phyloP scores from a whole-genome alignment of 2,888 invertebrate species.

The Diadromus collaris region DNA sequence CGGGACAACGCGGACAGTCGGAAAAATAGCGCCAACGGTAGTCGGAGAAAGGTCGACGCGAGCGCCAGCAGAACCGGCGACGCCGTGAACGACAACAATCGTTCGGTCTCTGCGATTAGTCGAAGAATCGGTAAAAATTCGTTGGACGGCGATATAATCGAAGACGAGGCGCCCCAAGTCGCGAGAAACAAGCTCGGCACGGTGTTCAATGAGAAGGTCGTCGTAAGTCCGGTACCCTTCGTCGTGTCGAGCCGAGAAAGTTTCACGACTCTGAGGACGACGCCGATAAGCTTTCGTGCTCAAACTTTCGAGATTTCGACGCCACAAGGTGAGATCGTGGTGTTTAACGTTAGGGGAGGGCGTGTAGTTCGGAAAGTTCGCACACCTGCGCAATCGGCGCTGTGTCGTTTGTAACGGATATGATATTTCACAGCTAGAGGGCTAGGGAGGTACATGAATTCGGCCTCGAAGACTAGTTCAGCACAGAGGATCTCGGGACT shows the following conservation, averaged over 20 bases:
- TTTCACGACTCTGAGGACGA: conserved; percentile 76
- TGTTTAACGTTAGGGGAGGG: background rate
- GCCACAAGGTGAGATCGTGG: conserved; percentile 66
- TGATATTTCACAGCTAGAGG: conserved; percentile 46
- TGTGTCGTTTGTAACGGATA: background rate
- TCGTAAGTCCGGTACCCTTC: conserved; percentile 78
- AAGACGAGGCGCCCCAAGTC: conserved; percentile 58
- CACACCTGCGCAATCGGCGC: background rate
- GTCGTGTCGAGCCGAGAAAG: conserved; percentile 75
- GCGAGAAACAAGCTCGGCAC: conserved; percentile 76
- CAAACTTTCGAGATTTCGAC: conserved; percentile 69
- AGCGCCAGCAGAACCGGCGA: background rate
- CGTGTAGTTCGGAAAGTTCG: background rate
- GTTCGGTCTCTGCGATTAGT: conserved; percentile 11
- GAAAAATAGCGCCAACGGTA: conserved; percentile 59
- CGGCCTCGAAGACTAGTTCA: conserved; percentile 63
- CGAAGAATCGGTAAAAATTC: conserved; percentile 41
- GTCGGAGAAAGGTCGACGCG: conserved; percentile 1
- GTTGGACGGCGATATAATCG: conserved; percentile 34
- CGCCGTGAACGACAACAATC: conserved; percentile 3
- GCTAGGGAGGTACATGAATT: conserved; percentile 63
- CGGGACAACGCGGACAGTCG: conserved; percentile 48
- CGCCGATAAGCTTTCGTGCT: conserved; percentile 74
- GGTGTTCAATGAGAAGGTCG: conserved; percentile 76
- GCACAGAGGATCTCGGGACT: conserved; percentile 67